phyloP scores from a whole-genome alignment of 2,113 vertebrate genomes.

The Ceuthmochares aereus region DNA sequence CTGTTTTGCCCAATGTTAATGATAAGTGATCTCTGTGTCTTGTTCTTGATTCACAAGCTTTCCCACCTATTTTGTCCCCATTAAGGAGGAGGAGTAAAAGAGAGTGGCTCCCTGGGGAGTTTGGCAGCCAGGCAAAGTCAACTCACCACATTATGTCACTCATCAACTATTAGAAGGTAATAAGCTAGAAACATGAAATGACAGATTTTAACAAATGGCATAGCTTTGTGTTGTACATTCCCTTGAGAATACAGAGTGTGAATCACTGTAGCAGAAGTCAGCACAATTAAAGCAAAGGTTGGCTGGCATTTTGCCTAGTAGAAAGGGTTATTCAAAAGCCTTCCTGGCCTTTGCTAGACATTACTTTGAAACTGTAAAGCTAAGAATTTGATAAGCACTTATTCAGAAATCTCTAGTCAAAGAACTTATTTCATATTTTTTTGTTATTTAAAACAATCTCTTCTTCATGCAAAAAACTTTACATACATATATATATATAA shows the following conservation, averaged over 20 bases:
- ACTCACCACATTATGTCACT: neutral
- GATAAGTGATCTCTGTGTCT: neutral
- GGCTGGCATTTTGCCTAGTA: neutral
- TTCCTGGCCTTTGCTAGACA: neutral
- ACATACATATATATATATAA: too few species aligned
- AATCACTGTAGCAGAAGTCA: neutral
- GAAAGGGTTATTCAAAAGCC: neutral
- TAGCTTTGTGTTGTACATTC: neutral
- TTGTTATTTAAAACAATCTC: neutral
- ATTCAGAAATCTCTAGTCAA: neutral
- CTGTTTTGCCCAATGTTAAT: neutral
- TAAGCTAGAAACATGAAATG: neutral
- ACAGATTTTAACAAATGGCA: neutral
- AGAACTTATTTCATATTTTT: neutral
- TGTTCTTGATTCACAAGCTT: accelerated
- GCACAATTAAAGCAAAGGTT: neutral
- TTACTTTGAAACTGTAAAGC: neutral
- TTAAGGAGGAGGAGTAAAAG: neutral
- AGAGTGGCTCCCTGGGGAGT: neutral
- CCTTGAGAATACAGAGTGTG: neutral
- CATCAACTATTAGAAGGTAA: neutral
- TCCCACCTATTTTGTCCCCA: neutral
- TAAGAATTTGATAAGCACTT: neutral
- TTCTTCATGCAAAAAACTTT: neutral
- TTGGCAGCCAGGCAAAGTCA: neutral